Percentiles rank a stretch among this genome's conserved stretches.
Conservation (phyloP, 2,113 vertebrate genomes). For the Pangasianodon hypophthalmus region DNA sequence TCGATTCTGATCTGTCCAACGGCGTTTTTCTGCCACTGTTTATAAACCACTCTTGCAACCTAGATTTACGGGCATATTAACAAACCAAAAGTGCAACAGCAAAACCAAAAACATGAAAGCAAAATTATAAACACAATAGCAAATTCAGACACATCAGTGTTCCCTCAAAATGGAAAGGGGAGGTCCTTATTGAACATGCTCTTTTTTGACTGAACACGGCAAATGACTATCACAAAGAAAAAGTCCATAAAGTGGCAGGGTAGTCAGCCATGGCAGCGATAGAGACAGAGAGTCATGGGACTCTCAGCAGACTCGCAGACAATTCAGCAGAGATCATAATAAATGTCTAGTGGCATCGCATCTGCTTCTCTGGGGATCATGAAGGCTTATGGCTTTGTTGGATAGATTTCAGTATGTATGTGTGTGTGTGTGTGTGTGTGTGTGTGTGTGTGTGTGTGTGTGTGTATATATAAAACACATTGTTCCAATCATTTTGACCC, state of each 20-base stretch:
- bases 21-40: neutral
- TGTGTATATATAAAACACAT: too few relatives aligned
- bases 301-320: neutral
- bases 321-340: neutral
- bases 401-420: neutral
- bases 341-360: neutral
- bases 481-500: too few relatives aligned
- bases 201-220: neutral
- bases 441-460: too few relatives aligned
- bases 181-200: neutral
- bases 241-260: neutral
- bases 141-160: neutral
- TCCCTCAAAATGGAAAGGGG: neutral
- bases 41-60: neutral
- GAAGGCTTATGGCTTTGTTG: neutral
- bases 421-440: too few relatives aligned
- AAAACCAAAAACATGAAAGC: neutral
- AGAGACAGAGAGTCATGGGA: neutral
- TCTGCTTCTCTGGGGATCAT: neutral
- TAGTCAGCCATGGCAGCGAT: neutral
- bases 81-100: neutral
- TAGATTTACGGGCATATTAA: neutral
- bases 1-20: conserved; percentile 6
- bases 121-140: too few relatives aligned
- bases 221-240: neutral